Evolutionary conservation across 2,888 invertebrate species (phyloP).

Genomic region (Drosophila mimica): DNA sequence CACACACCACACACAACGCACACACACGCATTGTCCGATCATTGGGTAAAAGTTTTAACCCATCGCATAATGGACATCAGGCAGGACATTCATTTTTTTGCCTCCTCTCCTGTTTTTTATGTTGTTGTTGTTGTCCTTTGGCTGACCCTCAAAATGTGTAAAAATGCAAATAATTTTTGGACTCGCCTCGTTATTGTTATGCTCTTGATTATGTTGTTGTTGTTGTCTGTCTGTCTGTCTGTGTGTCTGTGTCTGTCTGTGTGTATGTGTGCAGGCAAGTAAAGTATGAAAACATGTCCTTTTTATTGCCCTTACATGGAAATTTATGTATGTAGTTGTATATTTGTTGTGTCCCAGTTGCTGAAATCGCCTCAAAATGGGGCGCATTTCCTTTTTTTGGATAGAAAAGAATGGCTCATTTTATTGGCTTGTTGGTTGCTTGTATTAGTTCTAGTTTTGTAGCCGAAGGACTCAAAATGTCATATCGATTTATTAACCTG

Average conservation of each 20-base stretch:
- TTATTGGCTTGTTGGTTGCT: conserved; percentile 70
- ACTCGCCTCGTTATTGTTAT: conserved; percentile 74
- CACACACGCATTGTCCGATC: conserved; percentile 55
- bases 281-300: conserved; percentile 74
- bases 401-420: conserved; percentile 63
- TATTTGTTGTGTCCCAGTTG: conserved; percentile 36
- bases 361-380: conserved; percentile 11
- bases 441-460: conserved; percentile 33
- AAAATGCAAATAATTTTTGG: conserved; percentile 78
- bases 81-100: conserved; percentile 71
- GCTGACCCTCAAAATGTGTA: conserved; percentile 80
- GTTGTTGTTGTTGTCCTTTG: conserved; percentile 59
- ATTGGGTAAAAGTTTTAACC: conserved; percentile 73
- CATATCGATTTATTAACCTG: conserved; percentile 82
- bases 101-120: background rate
- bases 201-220: conserved; percentile 77
- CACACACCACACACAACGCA: conserved; percentile 9
- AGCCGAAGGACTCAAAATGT: conserved; percentile 64
- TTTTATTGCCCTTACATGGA: conserved; percentile 81
- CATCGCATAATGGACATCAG: conserved; percentile 71
- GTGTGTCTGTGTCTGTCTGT: conserved; percentile 9
- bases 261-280: conserved; percentile 33
- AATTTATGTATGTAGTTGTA: conserved; percentile 75
- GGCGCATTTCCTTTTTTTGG: conserved; percentile 22
- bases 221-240: conserved; percentile 9